Base-by-base conservation (phyloP, 2,888 invertebrate species). In the Platerodrilus igneus region DNA sequence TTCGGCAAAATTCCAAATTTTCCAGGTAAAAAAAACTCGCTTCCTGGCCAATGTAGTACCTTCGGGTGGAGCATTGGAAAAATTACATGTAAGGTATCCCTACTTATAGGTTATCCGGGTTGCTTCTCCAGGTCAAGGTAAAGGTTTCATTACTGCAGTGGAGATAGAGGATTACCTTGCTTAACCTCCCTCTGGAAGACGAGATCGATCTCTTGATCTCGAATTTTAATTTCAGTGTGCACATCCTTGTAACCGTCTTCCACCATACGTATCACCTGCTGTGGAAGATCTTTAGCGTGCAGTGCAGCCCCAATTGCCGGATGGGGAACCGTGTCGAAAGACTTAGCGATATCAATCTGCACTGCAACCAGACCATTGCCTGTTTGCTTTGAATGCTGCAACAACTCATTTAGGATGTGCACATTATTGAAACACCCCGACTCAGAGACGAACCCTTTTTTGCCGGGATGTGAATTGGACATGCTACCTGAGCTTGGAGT, bases 341-440 rank as follows among this genome's bases (percentile, higher is more conserved):
- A 70, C 50, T 70, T 70, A n/a, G 64, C 56, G 16, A 70, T 61
- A 48, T 71, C 70, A 14, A 71, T 50, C 21, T 63, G 59, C 33
- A 59, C 64, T 32, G 64, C 51, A 42, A 66, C 67, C 43, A 68
- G 55, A 19, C 59, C 56, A 6, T 42, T 20, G 11, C 35, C 29
- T 16, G 3, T 18, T 9, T 6, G 19, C 9, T 28, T 19, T 15
- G 35, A 30, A 47, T 49, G 56, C 47, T 47, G 45, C 52, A 47
- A 47, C 47, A 42, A 18, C 37, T 58, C 45, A 10, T 52, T 50
- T 0, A 62, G 52, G 16, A 61, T 43, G 26, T 48, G 50, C 15
- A 55, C 37, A 29, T 59, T 63, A 9, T 60, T 58, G 32, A 56
- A 57, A 27, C 55, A 55, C 21, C 62, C 62, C 36, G 55, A 41